phyloP scores from a whole-genome alignment of 2,888 invertebrate species.

The Caenorhabditis virilis region DNA sequence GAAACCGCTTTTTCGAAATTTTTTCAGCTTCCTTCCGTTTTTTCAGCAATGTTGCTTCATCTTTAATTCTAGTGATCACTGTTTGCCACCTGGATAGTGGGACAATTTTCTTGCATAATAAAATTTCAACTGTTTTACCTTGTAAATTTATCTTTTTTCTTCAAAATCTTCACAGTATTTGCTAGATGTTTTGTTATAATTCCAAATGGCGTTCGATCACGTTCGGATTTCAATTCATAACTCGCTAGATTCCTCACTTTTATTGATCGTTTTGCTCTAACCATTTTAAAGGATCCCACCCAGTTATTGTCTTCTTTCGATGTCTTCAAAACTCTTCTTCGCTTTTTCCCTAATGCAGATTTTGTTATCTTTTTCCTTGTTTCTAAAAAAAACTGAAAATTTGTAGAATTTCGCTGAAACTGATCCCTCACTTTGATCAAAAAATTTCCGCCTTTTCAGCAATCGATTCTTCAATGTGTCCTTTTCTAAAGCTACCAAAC shows the following conservation, averaged over 20 bases:
- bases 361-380: slow-evolving; percentile 1
- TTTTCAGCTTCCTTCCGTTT: slow-evolving; percentile 17
- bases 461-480: slow-evolving; percentile 5
- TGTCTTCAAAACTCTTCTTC: too few species aligned
- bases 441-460: slow-evolving; percentile 14
- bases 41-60: slow-evolving; percentile 20
- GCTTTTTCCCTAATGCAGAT: too few species aligned
- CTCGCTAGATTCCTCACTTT: not conserved
- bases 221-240: slow-evolving; percentile 10
- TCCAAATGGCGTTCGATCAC: slow-evolving; percentile 19
- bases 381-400: slow-evolving; percentile 1
- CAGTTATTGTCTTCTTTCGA: not conserved
- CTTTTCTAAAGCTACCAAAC: slow-evolving; percentile 37
- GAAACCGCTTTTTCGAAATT: slow-evolving; percentile 8
- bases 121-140: slow-evolving; percentile 7
- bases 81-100: slow-evolving; percentile 20
- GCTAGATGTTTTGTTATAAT: slow-evolving; percentile 20
- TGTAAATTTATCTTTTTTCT: slow-evolving; percentile 13
- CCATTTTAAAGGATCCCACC: not conserved
- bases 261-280: slow-evolving; percentile 15
- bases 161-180: slow-evolving; percentile 16
- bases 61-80: slow-evolving; percentile 14
- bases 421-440: slow-evolving; percentile 12
- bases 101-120: slow-evolving; percentile 1
- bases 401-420: not conserved